phyloP scores from a whole-genome alignment of 2,113 vertebrate genomes.

The Colaptes auratus region DNA sequence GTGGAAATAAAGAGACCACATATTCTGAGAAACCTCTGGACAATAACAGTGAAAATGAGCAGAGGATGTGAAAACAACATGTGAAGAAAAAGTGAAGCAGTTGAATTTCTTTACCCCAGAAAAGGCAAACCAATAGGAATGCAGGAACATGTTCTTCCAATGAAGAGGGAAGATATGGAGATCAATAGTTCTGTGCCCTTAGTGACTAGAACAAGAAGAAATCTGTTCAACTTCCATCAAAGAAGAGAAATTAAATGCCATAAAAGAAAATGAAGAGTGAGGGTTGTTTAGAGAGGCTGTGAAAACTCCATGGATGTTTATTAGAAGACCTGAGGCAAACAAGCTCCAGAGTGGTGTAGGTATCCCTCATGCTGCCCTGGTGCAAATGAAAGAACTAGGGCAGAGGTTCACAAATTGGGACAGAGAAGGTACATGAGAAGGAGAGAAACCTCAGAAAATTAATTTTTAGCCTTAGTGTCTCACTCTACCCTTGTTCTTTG shows the following conservation, averaged over 20 bases:
- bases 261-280: constrained; percentile 24
- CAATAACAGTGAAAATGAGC: constrained; percentile 32
- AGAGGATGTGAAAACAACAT: background rate
- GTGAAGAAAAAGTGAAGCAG: background rate
- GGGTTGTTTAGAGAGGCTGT: constrained; percentile 19
- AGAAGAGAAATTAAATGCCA: constrained; percentile 43
- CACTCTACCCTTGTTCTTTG: background rate
- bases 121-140: constrained; percentile 14
- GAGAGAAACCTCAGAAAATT: background rate
- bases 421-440: background rate
- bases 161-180: background rate
- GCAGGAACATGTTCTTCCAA: background rate
- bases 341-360: background rate
- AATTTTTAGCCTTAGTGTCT: background rate
- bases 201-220: background rate
- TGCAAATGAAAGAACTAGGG: background rate
- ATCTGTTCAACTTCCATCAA: constrained; percentile 9
- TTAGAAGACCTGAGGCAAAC: constrained; percentile 27
- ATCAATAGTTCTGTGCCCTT: constrained; percentile 50
- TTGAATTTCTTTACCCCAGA: constrained; percentile 1
- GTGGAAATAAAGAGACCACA: background rate
- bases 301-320: constrained; percentile 25
- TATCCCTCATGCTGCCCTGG: background rate
- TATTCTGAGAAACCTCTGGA: background rate
- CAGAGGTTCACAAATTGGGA: background rate